These are phyloP conservation scores for Chelonus insularis DNA, from an alignment of 1,140 invertebrate species.

Conservation along the genomic window DNA sequence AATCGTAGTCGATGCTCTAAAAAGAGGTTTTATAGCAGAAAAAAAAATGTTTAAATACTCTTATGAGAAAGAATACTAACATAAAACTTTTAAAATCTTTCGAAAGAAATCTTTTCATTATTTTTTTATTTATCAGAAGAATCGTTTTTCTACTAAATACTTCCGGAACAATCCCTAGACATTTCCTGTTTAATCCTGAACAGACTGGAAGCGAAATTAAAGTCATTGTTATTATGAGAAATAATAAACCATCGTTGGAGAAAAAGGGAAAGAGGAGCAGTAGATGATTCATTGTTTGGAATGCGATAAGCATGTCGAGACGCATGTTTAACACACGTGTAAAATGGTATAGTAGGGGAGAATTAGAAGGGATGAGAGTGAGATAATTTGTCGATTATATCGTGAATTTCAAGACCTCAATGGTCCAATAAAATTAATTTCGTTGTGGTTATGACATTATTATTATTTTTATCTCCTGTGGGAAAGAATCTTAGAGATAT, in stretches of 20 bases:
- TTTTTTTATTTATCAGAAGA: background rate
- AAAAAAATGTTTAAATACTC: too few relatives aligned
- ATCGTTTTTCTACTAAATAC: background rate
- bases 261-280: background rate
- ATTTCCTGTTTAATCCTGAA: background rate
- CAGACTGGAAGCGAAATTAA: background rate
- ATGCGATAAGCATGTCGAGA: background rate
- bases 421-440: background rate
- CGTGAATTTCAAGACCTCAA: background rate
- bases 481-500: too few relatives aligned
- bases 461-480: background rate
- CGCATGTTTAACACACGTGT: background rate
- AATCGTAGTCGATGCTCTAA: too few relatives aligned
- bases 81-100: too few relatives aligned
- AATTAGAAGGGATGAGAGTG: background rate
- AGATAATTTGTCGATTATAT: constrained; percentile 1
- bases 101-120: background rate
- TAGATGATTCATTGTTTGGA: background rate
- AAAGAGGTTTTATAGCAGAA: too few relatives aligned
- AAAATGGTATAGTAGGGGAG: background rate
- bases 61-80: too few relatives aligned
- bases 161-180: background rate
- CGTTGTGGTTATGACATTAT: background rate
- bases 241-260: background rate
- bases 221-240: constrained; percentile 3